Base-by-base conservation (phyloP, 2,797 vertebrate species). In the Melopsittacus undulatus region DNA sequence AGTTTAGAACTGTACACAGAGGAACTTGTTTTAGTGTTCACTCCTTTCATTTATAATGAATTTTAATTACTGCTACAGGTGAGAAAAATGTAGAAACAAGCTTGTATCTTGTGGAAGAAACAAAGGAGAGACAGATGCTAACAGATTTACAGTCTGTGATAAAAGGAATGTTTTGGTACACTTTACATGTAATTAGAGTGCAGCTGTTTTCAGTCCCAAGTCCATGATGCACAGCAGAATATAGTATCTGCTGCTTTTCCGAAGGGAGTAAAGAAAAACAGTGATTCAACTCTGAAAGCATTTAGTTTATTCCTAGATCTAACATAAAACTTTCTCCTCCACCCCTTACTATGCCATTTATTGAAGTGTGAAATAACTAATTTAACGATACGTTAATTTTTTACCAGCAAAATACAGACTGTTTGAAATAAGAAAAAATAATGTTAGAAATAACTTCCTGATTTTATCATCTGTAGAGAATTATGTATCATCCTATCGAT, bases 51-150 rank as follows among this genome's bases (percentile, higher is more conserved):
- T 98, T 98, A 98, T 98, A 98, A 98, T 98, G 98, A 98, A 98
- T 98, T 98, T 98, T 98, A 98, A 98, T 98, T 98, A 98, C 98
- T 96, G 98, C 98, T 98, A 98, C 98, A 98, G 98, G 98, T 98
- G 98, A 98, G 98, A 98, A 98, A 98, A 98, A 98, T 98, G 98
- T 98, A 98, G 98, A 98, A 98, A 98, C 98, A 98, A 98, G 98
- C 98, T 98, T 98, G 98, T 98, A 98, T 98, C 98, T 98, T 98
- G 98, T 97, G 98, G 97, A 98, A 98, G 98, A 98, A 98, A 98
- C 98, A 98, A 98, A 98, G 98, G 98, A 97, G 98, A 98, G 98
- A 98, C 98, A 98, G 98, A 98, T 98, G 98, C 98, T 98, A 98
- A 98, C 98, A 98, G 98, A 98, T 98, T 98, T 98, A 97, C 98